These are phyloP conservation scores for Calephelis perditalis DNA, from an alignment of 2,888 invertebrate genomes.

Conservation along the genomic window DNA sequence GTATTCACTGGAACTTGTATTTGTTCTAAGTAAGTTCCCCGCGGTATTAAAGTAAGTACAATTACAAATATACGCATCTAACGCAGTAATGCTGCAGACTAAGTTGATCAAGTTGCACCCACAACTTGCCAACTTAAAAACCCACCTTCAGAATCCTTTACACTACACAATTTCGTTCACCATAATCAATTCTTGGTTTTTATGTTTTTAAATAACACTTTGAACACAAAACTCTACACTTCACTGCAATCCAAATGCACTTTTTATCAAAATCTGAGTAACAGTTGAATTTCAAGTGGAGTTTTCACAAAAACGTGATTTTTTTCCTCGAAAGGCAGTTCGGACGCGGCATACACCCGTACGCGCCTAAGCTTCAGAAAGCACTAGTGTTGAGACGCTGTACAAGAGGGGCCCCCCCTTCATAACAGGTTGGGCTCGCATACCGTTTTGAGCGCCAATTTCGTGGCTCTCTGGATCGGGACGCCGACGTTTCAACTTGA, in stretches of 20 bases:
- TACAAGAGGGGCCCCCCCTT: slow-evolving; percentile 40
- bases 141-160: slow-evolving; percentile 67
- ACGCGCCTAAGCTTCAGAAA: slow-evolving; percentile 49
- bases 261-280: slow-evolving; percentile 19
- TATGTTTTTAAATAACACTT: slow-evolving; percentile 34
- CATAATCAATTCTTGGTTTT: slow-evolving; percentile 56
- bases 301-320: slow-evolving; percentile 42
- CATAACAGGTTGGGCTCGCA: slow-evolving; percentile 69
- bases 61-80: slow-evolving; percentile 12
- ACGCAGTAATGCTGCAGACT: slow-evolving; percentile 12
- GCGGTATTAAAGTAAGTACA: slow-evolving; percentile 7
- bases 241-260: slow-evolving; percentile 64
- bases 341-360: slow-evolving; percentile 43
- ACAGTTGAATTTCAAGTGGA: slow-evolving; percentile 31
- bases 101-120: slow-evolving; percentile 20
- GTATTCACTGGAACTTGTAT: slow-evolving; percentile 8
- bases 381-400: slow-evolving; percentile 38
- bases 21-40: slow-evolving; percentile 9
- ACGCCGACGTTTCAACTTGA: slow-evolving; percentile 53
- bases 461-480: slow-evolving; percentile 53
- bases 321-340: slow-evolving; percentile 29
- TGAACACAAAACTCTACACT: slow-evolving; percentile 42
- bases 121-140: slow-evolving; percentile 28
- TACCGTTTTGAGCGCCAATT: slow-evolving; percentile 68
- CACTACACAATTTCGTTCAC: slow-evolving; percentile 53